Percentiles rank a stretch among this genome's conserved stretches.
These are phyloP conservation scores for Allolobophora icterica DNA, from an alignment of 2,888 invertebrate species.

Conservation along the genomic window DNA sequence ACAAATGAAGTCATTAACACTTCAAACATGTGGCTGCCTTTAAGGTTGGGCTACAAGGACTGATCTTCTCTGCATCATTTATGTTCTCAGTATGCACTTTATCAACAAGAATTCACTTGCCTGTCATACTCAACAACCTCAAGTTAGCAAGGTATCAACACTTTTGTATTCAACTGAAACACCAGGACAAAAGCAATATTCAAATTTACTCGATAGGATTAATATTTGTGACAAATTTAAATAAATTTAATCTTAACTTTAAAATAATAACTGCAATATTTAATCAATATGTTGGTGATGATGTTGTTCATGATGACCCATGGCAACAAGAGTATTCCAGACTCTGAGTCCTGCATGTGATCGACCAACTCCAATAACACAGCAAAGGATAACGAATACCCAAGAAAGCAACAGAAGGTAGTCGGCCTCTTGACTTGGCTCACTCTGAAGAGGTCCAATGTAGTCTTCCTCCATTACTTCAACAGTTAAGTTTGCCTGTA, in stretches of 20 bases:
- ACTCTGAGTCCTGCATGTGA: slow-evolving; percentile 38
- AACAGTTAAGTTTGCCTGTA: slow-evolving; percentile 43
- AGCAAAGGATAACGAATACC: slow-evolving; percentile 77
- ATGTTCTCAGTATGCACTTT: neutral
- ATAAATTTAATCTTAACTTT: neutral
- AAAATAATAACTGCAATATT: neutral
- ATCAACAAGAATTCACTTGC: neutral
- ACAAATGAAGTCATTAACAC: no score
- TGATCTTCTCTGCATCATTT: neutral
- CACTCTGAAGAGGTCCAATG: slow-evolving; percentile 78
- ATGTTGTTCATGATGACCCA: slow-evolving; percentile 41
- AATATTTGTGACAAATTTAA: slow-evolving; percentile 1
- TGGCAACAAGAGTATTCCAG: slow-evolving; percentile 37
- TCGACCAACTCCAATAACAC: slow-evolving; percentile 25
- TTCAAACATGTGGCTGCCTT: no score
- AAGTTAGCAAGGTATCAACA: neutral
- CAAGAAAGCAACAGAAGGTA: slow-evolving; percentile 83
- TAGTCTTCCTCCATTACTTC: slow-evolving; percentile 55
- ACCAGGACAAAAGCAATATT: neutral
- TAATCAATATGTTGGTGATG: slow-evolving; percentile 43
- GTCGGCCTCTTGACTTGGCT: slow-evolving; percentile 80
- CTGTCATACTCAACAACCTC: neutral
- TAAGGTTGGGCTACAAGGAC: no score
- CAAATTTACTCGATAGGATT: neutral
- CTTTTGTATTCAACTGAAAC: neutral